Percentiles rank a stretch among this genome's conserved stretches.
Evolutionary conservation across 2,113 vertebrate genomes (phyloP).

Genomic region (Callionymus lyra): DNA sequence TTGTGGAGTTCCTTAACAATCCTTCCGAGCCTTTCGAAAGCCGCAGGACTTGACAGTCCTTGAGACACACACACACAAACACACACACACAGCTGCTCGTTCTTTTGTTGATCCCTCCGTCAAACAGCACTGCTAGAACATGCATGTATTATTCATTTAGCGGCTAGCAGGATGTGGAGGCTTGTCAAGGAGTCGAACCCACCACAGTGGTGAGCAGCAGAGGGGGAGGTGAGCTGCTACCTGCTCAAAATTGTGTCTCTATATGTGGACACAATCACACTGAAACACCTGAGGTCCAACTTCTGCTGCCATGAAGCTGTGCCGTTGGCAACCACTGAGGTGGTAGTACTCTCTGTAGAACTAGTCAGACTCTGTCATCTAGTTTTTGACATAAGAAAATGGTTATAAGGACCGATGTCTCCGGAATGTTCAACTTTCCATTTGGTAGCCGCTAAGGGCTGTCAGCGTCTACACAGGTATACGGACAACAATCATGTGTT

Average conservation of each 20-base stretch:
- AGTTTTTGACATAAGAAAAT: no score
- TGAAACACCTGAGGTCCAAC: no score
- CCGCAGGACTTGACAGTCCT: not conserved
- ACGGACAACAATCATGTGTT: no score
- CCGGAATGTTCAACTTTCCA: no score
- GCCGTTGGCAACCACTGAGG: no score
- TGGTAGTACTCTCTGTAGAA: no score
- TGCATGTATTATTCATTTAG: conserved; percentile 65
- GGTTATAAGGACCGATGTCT: no score
- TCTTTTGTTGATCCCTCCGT: conserved; percentile 14
- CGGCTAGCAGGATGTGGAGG: conserved; percentile 55
- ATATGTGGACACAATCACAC: not conserved
- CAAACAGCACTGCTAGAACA: conserved; percentile 25
- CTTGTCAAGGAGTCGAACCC: conserved; percentile 56
- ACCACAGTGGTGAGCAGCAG: conserved; percentile 14
- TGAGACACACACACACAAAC: conserved; percentile 12
- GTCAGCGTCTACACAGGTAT: no score
- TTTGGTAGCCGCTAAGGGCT: no score
- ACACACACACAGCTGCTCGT: conserved; percentile 8
- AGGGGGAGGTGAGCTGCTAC: conserved; percentile 8
- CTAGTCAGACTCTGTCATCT: no score
- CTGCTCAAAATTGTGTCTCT: conserved; percentile 5
- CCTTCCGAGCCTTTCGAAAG: no score
- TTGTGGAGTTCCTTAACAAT: not conserved
- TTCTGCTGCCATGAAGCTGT: no score